Evolutionary conservation across 2,888 invertebrate species (phyloP).

Genomic region (Lochmaea capreae): DNA sequence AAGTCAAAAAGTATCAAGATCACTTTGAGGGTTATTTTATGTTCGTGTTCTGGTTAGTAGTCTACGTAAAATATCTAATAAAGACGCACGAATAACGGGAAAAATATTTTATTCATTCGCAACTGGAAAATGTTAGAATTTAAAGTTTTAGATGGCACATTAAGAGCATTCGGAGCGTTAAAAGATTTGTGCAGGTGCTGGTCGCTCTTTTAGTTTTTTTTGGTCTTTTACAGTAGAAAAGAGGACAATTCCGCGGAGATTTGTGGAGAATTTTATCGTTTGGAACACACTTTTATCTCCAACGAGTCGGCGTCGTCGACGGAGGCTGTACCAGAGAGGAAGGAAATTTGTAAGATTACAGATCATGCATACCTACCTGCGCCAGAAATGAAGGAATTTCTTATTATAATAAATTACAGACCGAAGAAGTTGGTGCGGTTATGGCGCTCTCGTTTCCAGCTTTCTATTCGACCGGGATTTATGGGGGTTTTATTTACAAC

Average conservation of each 20-base stretch:
- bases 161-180: constrained; percentile 50
- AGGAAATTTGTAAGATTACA: constrained; percentile 62
- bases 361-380: constrained; percentile 61
- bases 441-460: constrained; percentile 51
- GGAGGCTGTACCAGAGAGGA: constrained; percentile 53
- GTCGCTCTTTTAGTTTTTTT: constrained; percentile 47
- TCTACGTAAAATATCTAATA: neutral
- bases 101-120: constrained; percentile 25
- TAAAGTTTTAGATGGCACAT: constrained; percentile 52
- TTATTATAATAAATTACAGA: constrained; percentile 62
- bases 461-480: constrained; percentile 52
- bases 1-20: neutral
- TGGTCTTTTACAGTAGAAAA: constrained; percentile 44
- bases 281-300: constrained; percentile 62
- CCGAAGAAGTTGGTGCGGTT: constrained; percentile 56
- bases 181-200: constrained; percentile 54
- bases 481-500: constrained; percentile 58
- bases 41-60: neutral
- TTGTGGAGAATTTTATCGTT: constrained; percentile 63
- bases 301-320: constrained; percentile 31
- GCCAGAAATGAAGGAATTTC: constrained; percentile 57
- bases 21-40: neutral
- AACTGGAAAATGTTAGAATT: constrained; percentile 47
- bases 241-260: constrained; percentile 55
- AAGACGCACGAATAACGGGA: neutral